Evolutionary conservation across 2,113 vertebrate species (phyloP), one percentile per base, ranked within the genome.

Genomic region (Dipodomys ordii): DNA sequence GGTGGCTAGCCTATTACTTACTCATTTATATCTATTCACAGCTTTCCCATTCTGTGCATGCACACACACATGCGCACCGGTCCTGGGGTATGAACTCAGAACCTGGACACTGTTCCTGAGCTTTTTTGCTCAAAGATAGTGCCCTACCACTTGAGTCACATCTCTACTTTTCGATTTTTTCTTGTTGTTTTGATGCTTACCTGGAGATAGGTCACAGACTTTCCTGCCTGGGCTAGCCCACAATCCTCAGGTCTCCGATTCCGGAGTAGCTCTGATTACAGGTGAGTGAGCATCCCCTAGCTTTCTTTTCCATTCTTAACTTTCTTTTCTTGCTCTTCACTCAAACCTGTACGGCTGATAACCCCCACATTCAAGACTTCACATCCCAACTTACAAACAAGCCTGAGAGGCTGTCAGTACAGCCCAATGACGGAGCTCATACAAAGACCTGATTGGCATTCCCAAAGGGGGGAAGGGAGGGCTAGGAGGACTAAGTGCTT

Each of bases 21-120:
- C 19, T 94, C 89, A 78, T 39, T 64, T 83, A 94, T 88, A 78
- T 49, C 64, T 86, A 46, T n/a, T 49, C 35, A 83, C 32, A 87
- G 81, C 25, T 89, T 87, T 83, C 93, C 77, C 68, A 88, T n/a
- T 78, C 57, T 86, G 53, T 57, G 53, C 15, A 12, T 49, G 49
- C 49, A 49, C 9, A 11, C 49, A 49, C 8, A 49, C 12, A 39
- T 39, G 39, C 39, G 39, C 39, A 9, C 49, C 12, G 12, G 49
- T 49, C 49, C 49, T 49, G 49, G 49, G 49, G 12, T 49, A 11
- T 49, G 49, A 49, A 57, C 53, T 57, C 53, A 57, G 53, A 13
- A 13, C 53, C 53, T 57, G 53, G 49, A 57, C 53, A 57, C 53
- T 57, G 53, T 57, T 4, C 15, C 53, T 57, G 53, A 57, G 53